Evolutionary conservation across 2,797 vertebrate species (phyloP), one percentile per base, ranked within the genome.

Genomic region (Enteromius trimaculatus): DNA sequence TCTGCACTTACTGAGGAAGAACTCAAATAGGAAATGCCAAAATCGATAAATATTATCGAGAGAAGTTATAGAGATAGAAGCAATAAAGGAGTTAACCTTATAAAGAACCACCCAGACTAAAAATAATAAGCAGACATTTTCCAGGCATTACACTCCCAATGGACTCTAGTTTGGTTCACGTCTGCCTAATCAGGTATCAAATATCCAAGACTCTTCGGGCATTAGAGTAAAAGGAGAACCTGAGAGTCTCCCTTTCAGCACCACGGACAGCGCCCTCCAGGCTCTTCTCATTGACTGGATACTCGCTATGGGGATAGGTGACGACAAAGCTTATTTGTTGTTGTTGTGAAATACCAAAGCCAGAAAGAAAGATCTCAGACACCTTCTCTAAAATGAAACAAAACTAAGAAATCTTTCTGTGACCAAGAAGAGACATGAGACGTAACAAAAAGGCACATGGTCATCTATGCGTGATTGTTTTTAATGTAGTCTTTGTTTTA

Each of bases 241-340:
- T 29, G 9, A 51, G 10, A 44, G 16, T 19, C 8, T 0, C 5
- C 3, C 23, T 58, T 42, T 66, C 44, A 84, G 82, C 44, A 84
- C 82, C 77, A 31, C 11, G 68, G 82, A 79, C 58, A 84, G 82
- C 77, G 8, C n/a, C 16, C 3, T 26, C 0, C 21, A 4, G 11
- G 19, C 44, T n/a, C 0, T 44, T 31, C 62, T 76, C 17, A 29
- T 39, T 37, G 77, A 23, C 1, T 42, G 21, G 64, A 49, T 1
- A 11, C 31, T 79, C 3, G 13, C 13, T 23, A 6, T 49, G 19
- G 19, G 6, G 26, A 79, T 39, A 79, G 13, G 16, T 66, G 62
- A 44, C 47, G 7, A 16, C 37, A 53, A 1, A 17, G 29, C 62
- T 66, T 78, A 13, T 14, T 66, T 34, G 42, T 62, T 77, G 39